Conservation (phyloP, 1,140 invertebrate species). For the Drosophila nannoptera region DNA sequence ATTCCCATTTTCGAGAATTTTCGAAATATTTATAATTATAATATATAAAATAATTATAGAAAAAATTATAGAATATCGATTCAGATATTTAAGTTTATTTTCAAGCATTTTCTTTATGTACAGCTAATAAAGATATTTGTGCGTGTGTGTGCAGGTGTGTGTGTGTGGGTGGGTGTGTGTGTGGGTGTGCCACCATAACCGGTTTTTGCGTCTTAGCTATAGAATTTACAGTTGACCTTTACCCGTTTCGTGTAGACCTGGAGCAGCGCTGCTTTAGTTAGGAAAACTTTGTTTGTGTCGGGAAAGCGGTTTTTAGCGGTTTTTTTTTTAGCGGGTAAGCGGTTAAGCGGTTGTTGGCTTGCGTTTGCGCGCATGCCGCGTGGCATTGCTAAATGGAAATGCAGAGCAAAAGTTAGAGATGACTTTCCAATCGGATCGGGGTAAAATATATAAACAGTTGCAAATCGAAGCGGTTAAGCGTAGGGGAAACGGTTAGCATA, state of each 20-base stretch:
- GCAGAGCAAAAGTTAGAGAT: constrained; percentile 57
- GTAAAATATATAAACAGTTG: neutral
- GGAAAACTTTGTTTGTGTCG: constrained; percentile 28
- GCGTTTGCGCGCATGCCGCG: constrained; percentile 62
- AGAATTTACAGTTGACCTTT: constrained; percentile 45
- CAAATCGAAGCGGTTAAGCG: neutral
- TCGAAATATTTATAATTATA: too few species aligned
- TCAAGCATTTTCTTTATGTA: constrained; percentile 56
- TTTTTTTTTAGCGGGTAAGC: constrained; percentile 47
- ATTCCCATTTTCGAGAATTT: too few species aligned
- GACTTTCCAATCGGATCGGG: constrained; percentile 2
- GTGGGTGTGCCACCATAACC: constrained; percentile 44
- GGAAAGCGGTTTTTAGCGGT: constrained; percentile 30
- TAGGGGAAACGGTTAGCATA: constrained; percentile 9
- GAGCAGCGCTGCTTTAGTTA: constrained; percentile 31
- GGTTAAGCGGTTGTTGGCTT: constrained; percentile 56
- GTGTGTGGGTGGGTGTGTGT: constrained; percentile 6
- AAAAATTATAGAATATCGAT: constrained; percentile 15
- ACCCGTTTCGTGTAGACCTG: constrained; percentile 37
- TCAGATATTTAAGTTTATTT: constrained; percentile 49
- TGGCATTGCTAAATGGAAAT: constrained; percentile 66
- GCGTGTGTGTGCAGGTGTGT: constrained; percentile 12
- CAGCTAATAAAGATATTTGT: constrained; percentile 37
- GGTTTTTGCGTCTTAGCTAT: constrained; percentile 26
- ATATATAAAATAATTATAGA: constrained; percentile 15